These are phyloP conservation scores for Calosoma granatense DNA, from an alignment of 1,140 invertebrate species.

Conservation along the genomic window DNA sequence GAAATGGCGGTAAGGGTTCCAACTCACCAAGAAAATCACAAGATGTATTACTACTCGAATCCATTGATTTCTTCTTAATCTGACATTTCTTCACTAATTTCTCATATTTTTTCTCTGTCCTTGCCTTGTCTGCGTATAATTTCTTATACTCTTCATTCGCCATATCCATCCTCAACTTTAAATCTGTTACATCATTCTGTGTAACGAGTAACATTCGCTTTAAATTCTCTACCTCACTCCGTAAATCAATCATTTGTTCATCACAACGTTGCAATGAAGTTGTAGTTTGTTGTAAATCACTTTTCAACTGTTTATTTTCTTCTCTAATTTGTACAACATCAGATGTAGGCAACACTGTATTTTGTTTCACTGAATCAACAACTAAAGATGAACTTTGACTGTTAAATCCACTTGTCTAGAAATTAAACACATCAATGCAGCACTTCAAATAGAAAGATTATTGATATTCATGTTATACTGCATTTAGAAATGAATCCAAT, in stretches of 20 bases:
- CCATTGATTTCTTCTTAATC: background rate
- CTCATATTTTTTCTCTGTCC: background rate
- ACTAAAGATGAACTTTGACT: background rate
- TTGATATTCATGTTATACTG: no score
- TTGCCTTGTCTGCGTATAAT: background rate
- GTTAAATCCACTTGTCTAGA: background rate
- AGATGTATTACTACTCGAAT: background rate
- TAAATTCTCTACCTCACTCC: background rate
- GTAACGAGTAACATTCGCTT: background rate
- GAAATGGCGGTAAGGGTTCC: background rate
- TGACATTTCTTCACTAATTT: conserved; percentile 5
- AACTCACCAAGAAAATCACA: background rate
- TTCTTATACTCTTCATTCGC: conserved; percentile 1
- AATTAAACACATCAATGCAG: no score
- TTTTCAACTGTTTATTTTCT: background rate
- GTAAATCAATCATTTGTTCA: background rate
- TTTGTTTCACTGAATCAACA: background rate
- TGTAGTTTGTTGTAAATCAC: background rate
- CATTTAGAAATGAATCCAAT: no score
- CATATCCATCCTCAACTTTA: background rate
- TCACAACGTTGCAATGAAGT: background rate
- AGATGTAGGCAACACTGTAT: background rate
- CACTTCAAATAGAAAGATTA: no score
- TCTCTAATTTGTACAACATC: background rate
- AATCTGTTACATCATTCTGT: background rate